Conservation (phyloP, 2,888 invertebrate species). For the Ariolimax columbianus region DNA sequence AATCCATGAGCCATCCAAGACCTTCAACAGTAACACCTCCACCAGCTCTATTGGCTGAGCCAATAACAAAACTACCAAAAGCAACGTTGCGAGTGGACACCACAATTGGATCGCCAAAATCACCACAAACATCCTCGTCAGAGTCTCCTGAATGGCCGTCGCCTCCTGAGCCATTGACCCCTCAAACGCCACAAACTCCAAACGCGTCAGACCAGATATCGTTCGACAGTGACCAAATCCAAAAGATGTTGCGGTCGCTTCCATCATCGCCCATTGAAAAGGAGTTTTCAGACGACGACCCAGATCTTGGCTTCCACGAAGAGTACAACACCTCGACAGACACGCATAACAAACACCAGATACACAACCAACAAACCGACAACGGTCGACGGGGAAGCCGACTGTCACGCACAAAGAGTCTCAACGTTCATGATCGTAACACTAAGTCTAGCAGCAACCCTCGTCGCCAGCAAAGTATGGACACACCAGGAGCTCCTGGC, state of each 20-base stretch:
- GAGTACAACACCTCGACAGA: constrained; percentile 55
- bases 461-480: constrained; percentile 42
- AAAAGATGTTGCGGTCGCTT: constrained; percentile 96
- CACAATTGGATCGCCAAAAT: constrained; percentile 32
- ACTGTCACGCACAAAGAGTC: constrained; percentile 59
- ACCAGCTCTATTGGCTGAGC: constrained; percentile 25
- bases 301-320: constrained; percentile 71
- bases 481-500: constrained; percentile 1
- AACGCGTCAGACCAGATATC: constrained; percentile 74
- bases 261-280: constrained; percentile 80
- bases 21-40: constrained; percentile 18
- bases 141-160: constrained; percentile 77
- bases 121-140: constrained; percentile 77
- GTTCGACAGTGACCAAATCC: constrained; percentile 90
- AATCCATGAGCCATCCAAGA: not conserved
- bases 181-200: constrained; percentile 71
- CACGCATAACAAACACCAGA: not conserved
- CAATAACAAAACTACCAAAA: constrained; percentile 24
- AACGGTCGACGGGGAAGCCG: constrained; percentile 46
- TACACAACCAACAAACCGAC: not conserved
- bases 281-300: constrained; percentile 60
- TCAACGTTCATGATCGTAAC: constrained; percentile 60
- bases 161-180: constrained; percentile 76
- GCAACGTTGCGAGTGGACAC: constrained; percentile 56
- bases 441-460: constrained; percentile 36